Base-by-base conservation (phyloP, 53 echinoderm and acorn worm species). In the Echinometra lucunter region DNA sequence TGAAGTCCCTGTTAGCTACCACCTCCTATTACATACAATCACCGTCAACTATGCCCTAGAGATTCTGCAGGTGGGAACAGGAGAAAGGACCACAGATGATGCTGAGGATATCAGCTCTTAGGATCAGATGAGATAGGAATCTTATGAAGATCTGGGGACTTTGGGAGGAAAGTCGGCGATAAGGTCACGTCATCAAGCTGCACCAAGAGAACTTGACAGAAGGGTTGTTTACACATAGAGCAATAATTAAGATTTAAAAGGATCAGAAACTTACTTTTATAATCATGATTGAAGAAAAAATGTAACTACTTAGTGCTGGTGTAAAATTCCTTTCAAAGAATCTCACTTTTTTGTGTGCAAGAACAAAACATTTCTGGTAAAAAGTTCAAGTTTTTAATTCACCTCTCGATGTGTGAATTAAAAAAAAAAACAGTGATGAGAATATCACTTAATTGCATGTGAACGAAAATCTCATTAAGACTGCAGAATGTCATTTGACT, bases 161-260 rank as follows among this genome's bases (percentile, higher is more conserved):
- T 38, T 78, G 78, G 78, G 78, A 42, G 40, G 78, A 78, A 78
- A 42, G 78, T 17, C 38, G 17, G 18, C 42, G 4, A 78, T 78
- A 38, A 42, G 40, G 78, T 78, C 78, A 78, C 78, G 78, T 78
- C 38, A 21, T 78, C 78, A 78, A 78, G 38, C 42, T 42, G 38
- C 40, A 75, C 0, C 21, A 78, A 63, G 42, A 6, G 21, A 40
- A 42, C 32, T 34, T 10, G 70, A 35, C 72, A 13, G 35, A 15
- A 35, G 12, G 35, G 35, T 10, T 32, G 35, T 72, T 72, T 35
- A 72, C 72, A 72, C 16, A 35, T 13, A 72, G 28, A 72, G 72
- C 30, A 15, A 72, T 72, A 49, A 0, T 11, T 9, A 0, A 53
- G 53, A 53, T 9, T 9, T 53, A 13, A 11, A 13, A 13, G 8